Conservation (phyloP, 2,888 invertebrate species). For the Peribatodes rhomboidaria region DNA sequence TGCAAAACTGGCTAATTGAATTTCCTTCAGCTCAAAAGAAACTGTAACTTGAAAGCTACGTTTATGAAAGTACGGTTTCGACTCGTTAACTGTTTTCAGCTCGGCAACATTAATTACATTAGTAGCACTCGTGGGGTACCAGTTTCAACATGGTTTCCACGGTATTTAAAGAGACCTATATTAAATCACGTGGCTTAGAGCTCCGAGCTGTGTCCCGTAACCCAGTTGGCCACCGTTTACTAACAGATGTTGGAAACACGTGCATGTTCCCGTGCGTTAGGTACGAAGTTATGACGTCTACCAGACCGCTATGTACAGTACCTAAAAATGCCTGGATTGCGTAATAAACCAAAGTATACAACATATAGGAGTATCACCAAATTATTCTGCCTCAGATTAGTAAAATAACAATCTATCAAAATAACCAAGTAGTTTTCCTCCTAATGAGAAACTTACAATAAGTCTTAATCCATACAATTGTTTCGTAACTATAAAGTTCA, state of each 20-base stretch:
- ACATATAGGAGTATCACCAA: too few species aligned
- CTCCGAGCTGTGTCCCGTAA: conserved; percentile 8
- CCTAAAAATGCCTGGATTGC: too few species aligned
- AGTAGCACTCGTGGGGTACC: background rate
- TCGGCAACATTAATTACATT: background rate
- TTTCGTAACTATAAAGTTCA: too few species aligned
- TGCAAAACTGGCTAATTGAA: too few species aligned
- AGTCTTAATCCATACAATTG: too few species aligned
- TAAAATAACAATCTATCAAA: too few species aligned
- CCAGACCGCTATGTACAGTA: background rate
- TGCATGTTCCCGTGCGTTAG: background rate
- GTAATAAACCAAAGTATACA: too few species aligned
- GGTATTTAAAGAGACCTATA: conserved; percentile 15
- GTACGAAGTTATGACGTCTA: background rate
- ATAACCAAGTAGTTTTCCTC: too few species aligned
- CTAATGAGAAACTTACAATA: too few species aligned
- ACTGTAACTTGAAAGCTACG: too few species aligned
- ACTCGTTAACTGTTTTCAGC: background rate
- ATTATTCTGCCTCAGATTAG: too few species aligned
- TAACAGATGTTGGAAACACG: conserved; percentile 12
- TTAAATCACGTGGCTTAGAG: conserved; percentile 14
- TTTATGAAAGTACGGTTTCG: background rate
- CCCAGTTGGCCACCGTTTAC: conserved; percentile 1
- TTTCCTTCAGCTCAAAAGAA: too few species aligned
- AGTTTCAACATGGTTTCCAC: background rate